A percentile compares a stretch with the other conserved stretches of the same genome.
Evolutionary conservation across 2,797 vertebrate genomes (phyloP).

Genomic region (Brotogeris chrysoptera): DNA sequence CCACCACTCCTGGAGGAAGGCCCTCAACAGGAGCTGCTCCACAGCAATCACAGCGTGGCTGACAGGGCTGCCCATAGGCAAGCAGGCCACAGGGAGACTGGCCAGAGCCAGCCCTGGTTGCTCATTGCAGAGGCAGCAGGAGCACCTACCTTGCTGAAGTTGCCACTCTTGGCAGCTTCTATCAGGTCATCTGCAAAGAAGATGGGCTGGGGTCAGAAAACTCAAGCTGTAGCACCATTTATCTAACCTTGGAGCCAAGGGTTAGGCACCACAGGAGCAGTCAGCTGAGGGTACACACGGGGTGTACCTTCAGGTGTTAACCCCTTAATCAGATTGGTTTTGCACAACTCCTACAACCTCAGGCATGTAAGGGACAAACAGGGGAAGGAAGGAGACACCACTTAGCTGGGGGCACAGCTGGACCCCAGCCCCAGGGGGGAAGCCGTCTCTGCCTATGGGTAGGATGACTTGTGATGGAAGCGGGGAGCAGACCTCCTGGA

Average conservation of each 20-base stretch:
- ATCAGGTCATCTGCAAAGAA: constrained; percentile 81
- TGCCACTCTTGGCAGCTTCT: constrained; percentile 87
- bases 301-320: background rate
- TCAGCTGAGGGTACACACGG: background rate
- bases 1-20: background rate
- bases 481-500: background rate
- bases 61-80: background rate
- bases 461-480: background rate
- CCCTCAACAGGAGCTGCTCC: background rate
- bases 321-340: background rate
- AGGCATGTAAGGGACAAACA: background rate
- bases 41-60: fast-evolving
- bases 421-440: background rate
- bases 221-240: background rate
- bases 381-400: background rate
- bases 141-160: constrained; percentile 82
- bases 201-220: background rate
- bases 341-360: background rate
- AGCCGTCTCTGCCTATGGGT: background rate
- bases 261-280: background rate
- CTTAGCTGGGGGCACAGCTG: fast-evolving
- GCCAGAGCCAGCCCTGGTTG: background rate
- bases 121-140: background rate
- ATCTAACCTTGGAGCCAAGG: background rate
- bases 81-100: background rate